Evolutionary conservation across 2,113 vertebrate genomes (phyloP), one percentile per base, ranked within the genome.

Genomic region (Cebidichthys violaceus): DNA sequence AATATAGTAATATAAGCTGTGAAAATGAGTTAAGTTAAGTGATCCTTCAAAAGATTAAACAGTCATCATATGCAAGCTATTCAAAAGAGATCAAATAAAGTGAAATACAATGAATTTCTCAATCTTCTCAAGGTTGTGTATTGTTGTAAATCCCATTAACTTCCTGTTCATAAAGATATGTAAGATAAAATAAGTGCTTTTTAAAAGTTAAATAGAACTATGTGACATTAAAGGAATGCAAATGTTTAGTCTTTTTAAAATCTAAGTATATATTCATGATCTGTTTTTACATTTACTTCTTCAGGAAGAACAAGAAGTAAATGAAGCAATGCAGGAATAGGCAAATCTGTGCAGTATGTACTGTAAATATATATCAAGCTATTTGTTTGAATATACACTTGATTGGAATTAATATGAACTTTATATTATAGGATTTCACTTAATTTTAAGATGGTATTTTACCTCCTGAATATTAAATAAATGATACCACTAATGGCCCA

Each of bases 41-140:
- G n/a, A 79, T 69, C 55, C 57, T 75, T 47, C 17, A 69, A 6
- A 74, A 62, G 60, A 67, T 68, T 43, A 71, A 80, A 79, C 61
- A 5, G 27, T n/a, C 24, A 79, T 52, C 45, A 60, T 45, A 70
- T 61, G 47, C 7, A 50, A 65, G 20, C 4, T 55, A 59, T 57
- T 62, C 6, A 55, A n/a, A 70, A 64, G 52, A 59, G 27, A 76
- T 75, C 7, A 69, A 67, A 55, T 24, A 29, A 37, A 20, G 9
- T 6, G 15, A 62, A 72, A 68, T 35, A 8, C 11, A 27, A 50
- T 18, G 3, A 35, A 35, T 52, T 10, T 29, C 50, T 65, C 15
- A 15, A 57, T 59, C 15, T 45, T 55, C 41, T 77, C 43, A 55
- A 37, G 35, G 69, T 68, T 1, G 6, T 41, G 31, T 37, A 5